Percentiles rank a stretch among this genome's conserved stretches.
These are phyloP conservation scores for Brachystomella parvula DNA, from an alignment of 1,140 invertebrate genomes.

Conservation along the genomic window DNA sequence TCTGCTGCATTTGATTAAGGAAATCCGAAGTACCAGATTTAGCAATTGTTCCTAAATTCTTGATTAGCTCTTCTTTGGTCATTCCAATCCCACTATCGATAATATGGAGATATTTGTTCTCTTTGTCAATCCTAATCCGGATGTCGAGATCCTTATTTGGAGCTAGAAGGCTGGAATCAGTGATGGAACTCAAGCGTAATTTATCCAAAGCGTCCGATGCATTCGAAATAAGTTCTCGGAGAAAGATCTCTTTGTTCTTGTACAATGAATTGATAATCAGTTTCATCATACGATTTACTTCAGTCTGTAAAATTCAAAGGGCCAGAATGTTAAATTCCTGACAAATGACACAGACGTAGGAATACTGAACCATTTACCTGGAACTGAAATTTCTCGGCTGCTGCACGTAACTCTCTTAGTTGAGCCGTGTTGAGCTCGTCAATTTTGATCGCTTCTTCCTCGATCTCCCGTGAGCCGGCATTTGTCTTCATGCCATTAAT, in stretches of 20 bases:
- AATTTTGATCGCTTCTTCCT: constrained; percentile 94
- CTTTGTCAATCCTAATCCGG: constrained; percentile 93
- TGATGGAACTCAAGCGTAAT: constrained; percentile 84
- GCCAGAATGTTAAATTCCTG: neutral
- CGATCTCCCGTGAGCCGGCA: constrained; percentile 68
- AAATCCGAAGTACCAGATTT: constrained; percentile 99
- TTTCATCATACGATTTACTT: constrained; percentile 99
- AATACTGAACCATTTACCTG: constrained; percentile 48
- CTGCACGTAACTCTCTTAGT: constrained; percentile 81
- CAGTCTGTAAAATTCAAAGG: constrained; percentile 50
- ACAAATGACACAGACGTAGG: neutral
- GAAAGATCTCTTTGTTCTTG: constrained; percentile 97
- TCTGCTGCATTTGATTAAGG: constrained; percentile 74
- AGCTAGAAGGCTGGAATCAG: constrained; percentile 67
- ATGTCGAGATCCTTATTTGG: constrained; percentile 77
- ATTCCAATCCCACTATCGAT: constrained; percentile 97
- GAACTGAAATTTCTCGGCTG: constrained; percentile 87
- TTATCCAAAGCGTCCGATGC: constrained; percentile 93
- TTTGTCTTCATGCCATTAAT: constrained; percentile 74
- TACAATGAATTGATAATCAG: constrained; percentile 98
- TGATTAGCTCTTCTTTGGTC: constrained; percentile 89
- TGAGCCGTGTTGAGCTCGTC: constrained; percentile 92
- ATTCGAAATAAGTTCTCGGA: constrained; percentile 95
- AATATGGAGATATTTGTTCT: constrained; percentile 87
- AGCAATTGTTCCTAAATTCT: constrained; percentile 97